phyloP scores from a whole-genome alignment of 1,140 invertebrate genomes.

The Ceratoteleas bidentatus region DNA sequence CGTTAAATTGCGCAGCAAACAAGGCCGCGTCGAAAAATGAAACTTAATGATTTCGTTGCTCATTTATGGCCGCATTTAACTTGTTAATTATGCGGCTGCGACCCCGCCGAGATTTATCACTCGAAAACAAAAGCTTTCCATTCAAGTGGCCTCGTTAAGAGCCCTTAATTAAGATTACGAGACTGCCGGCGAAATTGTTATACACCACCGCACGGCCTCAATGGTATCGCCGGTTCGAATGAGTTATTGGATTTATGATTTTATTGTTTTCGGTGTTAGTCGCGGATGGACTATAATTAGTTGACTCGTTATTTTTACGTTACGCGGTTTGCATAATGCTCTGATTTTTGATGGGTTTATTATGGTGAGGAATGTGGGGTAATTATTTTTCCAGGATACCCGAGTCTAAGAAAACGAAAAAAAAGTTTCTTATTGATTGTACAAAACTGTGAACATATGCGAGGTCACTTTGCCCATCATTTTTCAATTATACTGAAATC shows the following conservation, averaged over 20 bases:
- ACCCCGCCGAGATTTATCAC: conserved; percentile 52
- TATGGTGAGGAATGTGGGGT: no score
- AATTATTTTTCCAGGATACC: no score
- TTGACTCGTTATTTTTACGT: no score
- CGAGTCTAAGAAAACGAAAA: no score
- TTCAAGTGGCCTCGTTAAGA: conserved; percentile 35
- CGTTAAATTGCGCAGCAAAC: conserved; percentile 60
- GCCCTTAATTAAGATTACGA: conserved; percentile 38
- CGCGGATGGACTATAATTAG: neutral
- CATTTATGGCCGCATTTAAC: conserved; percentile 55
- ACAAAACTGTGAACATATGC: no score
- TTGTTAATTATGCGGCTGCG: conserved; percentile 50
- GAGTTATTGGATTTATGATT: neutral
- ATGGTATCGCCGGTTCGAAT: no score
- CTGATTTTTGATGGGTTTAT: no score
- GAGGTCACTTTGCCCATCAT: no score
- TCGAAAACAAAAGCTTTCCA: conserved; percentile 32
- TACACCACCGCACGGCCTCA: neutral
- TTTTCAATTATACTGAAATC: no score
- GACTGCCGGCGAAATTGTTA: neutral
- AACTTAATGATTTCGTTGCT: conserved; percentile 59
- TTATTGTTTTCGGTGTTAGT: neutral
- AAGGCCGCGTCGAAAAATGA: conserved; percentile 53
- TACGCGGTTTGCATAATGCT: no score
- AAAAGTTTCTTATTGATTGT: no score